Evolutionary conservation across 1,140 invertebrate species (phyloP).

Genomic region (Dolichoris vasculosae): DNA sequence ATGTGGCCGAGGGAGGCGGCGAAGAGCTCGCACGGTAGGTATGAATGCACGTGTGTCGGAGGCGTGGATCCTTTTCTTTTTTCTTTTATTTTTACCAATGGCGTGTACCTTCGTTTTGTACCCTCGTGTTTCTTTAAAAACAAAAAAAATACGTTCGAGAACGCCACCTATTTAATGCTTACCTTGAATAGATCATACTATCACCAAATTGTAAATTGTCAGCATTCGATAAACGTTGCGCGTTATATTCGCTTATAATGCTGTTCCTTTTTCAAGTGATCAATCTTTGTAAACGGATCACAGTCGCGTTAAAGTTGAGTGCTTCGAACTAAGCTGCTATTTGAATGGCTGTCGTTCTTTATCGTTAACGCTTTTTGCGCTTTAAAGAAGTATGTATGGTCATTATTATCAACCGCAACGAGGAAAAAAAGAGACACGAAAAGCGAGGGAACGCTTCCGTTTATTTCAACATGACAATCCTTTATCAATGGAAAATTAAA

Average conservation of each 20-base stretch:
- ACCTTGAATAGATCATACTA: not conserved
- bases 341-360: not conserved
- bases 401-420: not conserved
- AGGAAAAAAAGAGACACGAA: not conserved
- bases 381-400: not conserved
- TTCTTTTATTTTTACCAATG: not conserved
- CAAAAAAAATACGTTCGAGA: not conserved
- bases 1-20: not conserved
- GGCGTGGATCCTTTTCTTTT: conserved; percentile 7
- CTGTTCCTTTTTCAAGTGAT: not conserved
- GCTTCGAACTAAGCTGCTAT: not conserved
- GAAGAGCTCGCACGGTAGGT: not conserved
- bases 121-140: not conserved
- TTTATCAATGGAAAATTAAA: conserved; percentile 15
- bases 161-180: not conserved
- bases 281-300: not conserved
- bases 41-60: conserved; percentile 15
- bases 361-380: not conserved
- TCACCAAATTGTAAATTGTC: not conserved
- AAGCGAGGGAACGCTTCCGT: not conserved
- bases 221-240: not conserved
- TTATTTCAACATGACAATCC: not conserved
- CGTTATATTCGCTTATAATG: not conserved
- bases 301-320: not conserved
- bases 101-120: not conserved